Conservation (phyloP, 2,113 vertebrate species). For the Chlorodrepanis virens region DNA sequence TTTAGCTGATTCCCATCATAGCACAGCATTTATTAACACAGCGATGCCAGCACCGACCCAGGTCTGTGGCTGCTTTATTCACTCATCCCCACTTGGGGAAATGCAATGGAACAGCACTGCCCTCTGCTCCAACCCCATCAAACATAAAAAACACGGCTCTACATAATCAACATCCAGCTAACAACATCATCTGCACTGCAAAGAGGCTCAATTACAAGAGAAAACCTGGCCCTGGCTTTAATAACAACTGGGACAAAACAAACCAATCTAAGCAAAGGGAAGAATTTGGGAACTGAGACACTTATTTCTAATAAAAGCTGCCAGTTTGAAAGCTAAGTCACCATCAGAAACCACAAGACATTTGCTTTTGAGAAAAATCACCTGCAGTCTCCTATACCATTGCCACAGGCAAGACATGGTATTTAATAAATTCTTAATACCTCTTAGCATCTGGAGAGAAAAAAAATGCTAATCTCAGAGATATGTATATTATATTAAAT, state of each 20-base stretch:
- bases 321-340: background rate
- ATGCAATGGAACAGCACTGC: fast-evolving
- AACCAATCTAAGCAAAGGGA: background rate
- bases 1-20: background rate
- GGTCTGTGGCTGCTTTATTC: background rate
- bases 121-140: background rate
- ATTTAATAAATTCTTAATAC: background rate
- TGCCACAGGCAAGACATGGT: background rate
- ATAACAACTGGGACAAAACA: background rate
- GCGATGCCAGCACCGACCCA: fast-evolving
- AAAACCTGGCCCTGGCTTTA: background rate
- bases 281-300: background rate
- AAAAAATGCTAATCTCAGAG: background rate
- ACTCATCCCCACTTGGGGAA: fast-evolving
- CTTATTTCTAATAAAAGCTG: background rate
- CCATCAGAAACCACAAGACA: background rate
- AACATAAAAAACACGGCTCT: background rate
- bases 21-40: background rate
- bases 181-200: background rate
- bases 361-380: background rate
- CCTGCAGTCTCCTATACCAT: background rate
- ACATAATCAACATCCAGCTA: background rate
- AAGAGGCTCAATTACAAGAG: background rate
- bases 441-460: background rate
- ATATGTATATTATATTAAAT: background rate